Evolutionary conservation across 2,797 vertebrate genomes (phyloP).

Genomic region (Falco peregrinus): DNA sequence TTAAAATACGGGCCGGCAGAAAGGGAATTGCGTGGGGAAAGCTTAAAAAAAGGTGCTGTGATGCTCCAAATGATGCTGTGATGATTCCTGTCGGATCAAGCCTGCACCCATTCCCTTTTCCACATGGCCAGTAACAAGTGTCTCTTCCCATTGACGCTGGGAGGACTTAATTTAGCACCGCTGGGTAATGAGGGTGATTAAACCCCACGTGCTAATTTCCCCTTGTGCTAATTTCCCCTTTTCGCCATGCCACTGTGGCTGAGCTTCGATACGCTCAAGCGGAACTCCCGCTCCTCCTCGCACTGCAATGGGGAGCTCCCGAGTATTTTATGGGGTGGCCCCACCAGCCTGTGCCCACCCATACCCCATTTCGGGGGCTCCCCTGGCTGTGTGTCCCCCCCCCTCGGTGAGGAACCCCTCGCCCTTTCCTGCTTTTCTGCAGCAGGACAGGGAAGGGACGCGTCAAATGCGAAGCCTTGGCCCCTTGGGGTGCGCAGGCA

Average conservation of each 20-base stretch:
- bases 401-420: rapidly evolving
- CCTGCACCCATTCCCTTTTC: background rate
- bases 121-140: rapidly evolving
- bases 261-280: rapidly evolving
- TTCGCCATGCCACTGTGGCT: background rate
- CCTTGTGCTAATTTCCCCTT: too few species aligned
- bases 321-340: background rate
- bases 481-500: background rate
- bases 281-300: background rate
- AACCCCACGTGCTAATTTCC: background rate
- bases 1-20: rapidly evolving
- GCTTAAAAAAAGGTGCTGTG: background rate
- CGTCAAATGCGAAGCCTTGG: rapidly evolving
- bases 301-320: background rate
- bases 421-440: background rate
- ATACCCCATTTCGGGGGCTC: background rate
- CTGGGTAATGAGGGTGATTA: background rate
- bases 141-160: rapidly evolving
- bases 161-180: background rate
- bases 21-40: background rate
- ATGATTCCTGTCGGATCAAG: background rate
- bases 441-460: background rate
- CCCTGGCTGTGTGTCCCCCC: rapidly evolving
- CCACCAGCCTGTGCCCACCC: too few species aligned
- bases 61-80: background rate